A percentile compares a stretch with the other conserved stretches of the same genome.
These are phyloP conservation scores for Campylomormyrus tamandua DNA, from an alignment of 2,113 vertebrate species.

Conservation along the genomic window DNA sequence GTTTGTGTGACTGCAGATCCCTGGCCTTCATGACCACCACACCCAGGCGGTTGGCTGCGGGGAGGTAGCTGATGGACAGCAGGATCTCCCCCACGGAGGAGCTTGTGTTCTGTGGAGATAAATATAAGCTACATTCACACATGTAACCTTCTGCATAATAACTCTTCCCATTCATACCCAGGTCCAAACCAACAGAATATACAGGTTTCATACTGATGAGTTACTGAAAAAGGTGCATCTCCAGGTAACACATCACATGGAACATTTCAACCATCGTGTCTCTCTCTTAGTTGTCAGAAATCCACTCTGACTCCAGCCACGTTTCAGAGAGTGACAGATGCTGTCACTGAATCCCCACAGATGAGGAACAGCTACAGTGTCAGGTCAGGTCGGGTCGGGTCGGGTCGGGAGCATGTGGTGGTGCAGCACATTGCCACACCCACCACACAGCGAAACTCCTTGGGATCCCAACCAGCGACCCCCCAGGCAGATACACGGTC, in stretches of 20 bases:
- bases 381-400: too few relatives aligned
- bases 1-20: constrained; percentile 70
- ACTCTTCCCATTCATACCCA: background rate
- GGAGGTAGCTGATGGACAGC: constrained; percentile 77
- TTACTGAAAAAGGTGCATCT: background rate
- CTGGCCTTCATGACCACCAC: constrained; percentile 81
- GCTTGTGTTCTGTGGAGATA: background rate
- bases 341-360: background rate
- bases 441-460: too few relatives aligned
- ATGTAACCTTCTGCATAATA: background rate
- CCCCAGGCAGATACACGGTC: too few relatives aligned
- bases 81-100: constrained; percentile 67
- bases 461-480: too few relatives aligned
- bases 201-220: background rate
- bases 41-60: constrained; percentile 75
- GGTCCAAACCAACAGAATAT: background rate
- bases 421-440: too few relatives aligned
- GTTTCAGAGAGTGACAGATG: background rate
- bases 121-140: background rate
- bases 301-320: background rate
- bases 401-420: too few relatives aligned
- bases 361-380: background rate
- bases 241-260: background rate
- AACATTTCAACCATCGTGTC: background rate
- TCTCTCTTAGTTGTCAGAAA: background rate